These are phyloP conservation scores for Rhinophrynus dorsalis DNA, from an alignment of 2,797 vertebrate species.

Conservation along the genomic window DNA sequence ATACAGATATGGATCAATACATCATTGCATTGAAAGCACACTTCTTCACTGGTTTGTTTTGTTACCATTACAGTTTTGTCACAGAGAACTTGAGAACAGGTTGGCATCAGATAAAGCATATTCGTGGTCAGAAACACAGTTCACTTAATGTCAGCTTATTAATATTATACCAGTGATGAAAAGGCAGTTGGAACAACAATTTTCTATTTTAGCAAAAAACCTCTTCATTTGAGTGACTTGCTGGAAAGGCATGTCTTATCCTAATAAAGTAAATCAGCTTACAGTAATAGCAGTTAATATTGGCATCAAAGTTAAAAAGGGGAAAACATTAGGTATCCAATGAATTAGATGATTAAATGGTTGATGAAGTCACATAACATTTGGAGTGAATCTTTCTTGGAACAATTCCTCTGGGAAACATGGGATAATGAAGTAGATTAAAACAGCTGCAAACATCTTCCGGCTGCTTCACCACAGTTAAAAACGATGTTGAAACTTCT, in stretches of 20 bases:
- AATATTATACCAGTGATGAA: too few species aligned
- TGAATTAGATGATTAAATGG: neutral
- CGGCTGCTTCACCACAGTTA: neutral
- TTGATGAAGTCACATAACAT: constrained; percentile 4
- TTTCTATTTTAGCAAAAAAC: too few species aligned
- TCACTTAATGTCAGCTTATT: too few species aligned
- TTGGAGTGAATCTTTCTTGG: neutral
- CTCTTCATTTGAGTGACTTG: neutral
- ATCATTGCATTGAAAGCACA: too few species aligned
- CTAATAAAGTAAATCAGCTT: neutral
- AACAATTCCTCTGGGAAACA: neutral
- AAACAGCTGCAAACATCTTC: neutral
- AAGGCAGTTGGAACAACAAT: too few species aligned
- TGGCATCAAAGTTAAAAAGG: neutral
- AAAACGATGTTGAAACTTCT: too few species aligned
- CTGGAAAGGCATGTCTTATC: constrained; percentile 6
- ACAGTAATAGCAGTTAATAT: neutral
- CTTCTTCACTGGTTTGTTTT: too few species aligned
- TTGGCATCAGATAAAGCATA: too few species aligned
- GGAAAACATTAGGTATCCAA: neutral
- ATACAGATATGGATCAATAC: too few species aligned
- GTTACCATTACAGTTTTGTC: too few species aligned
- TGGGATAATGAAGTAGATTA: neutral
- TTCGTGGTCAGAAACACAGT: too few species aligned
- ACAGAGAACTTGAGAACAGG: too few species aligned